Conservation (phyloP, 2,888 invertebrate genomes). For the Ariolimax columbianus region DNA sequence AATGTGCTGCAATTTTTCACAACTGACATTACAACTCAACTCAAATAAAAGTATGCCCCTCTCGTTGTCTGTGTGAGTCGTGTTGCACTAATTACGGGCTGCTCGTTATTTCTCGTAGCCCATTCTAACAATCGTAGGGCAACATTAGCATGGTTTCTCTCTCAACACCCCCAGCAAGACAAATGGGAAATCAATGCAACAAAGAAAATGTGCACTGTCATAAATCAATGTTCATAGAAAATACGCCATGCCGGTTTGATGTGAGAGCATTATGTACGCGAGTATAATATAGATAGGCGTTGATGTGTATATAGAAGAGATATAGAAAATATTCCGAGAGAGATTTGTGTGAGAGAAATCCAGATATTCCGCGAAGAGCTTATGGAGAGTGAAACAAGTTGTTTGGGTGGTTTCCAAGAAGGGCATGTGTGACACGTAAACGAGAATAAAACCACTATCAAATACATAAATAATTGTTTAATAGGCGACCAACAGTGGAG, state of each 20-base stretch:
- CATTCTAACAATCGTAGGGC: slow-evolving; percentile 6
- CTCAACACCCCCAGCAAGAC: not conserved
- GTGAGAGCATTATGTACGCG: not conserved
- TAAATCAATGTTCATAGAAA: slow-evolving; percentile 26
- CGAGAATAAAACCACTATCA: too few species aligned
- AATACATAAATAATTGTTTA: too few species aligned
- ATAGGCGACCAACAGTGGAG: too few species aligned
- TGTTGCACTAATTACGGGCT: not conserved
- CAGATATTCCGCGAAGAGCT: too few species aligned
- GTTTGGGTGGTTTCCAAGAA: too few species aligned
- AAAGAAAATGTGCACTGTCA: not conserved
- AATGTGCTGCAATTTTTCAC: not conserved
- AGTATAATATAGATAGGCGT: not conserved
- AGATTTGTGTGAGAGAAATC: slow-evolving; percentile 14
- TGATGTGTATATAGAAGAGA: slow-evolving; percentile 3
- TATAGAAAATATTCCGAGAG: not conserved
- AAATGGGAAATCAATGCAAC: slow-evolving; percentile 28
- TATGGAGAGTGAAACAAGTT: too few species aligned
- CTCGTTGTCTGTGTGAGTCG: not conserved
- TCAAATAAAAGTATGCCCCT: not conserved
- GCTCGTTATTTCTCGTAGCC: not conserved
- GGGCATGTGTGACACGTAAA: too few species aligned
- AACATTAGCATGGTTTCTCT: not conserved
- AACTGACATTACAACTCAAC: not conserved
- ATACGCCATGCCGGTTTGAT: slow-evolving; percentile 1